Evolutionary conservation across 2,797 vertebrate genomes (phyloP), one percentile per base, ranked within the genome.

Genomic region (Protosalanx chinensis): DNA sequence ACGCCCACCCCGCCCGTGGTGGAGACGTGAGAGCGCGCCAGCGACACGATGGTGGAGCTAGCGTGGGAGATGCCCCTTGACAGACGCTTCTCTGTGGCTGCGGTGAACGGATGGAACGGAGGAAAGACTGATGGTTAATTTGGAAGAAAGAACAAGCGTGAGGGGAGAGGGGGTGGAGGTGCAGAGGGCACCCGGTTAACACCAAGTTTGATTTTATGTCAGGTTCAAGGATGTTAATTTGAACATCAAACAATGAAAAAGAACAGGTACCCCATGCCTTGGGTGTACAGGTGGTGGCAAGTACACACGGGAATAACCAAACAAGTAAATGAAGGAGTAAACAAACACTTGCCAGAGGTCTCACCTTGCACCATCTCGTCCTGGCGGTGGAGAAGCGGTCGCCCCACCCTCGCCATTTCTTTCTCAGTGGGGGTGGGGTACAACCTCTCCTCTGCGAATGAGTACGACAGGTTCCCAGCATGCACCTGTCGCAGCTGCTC

Each of bases 401-500:
- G 89, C 23, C 79, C 87, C 0, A 89, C 82, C 2, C 93, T 85
- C 0, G 89, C 79, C 60, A 86, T 76, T 41, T 97, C 96, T 70
- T 92, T 94, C 2, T 97, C 96, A 0, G 84, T 83, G 15, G 84
- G 76, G 64, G 86, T 87, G 71, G 87, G 16, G 30, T 57, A 87
- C 0, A 76, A 61, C 73, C 83, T 83, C 46, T 90, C 87, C 64
- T 90, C 86, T 30, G 80, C 5, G 41, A 89, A 82, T 0, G 89
- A 78, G 76, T 88, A 92, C 30, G 73, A 86, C 69, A 98, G 88
- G 82, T 85, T 95, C 80, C 94, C 94, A 0, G 94, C 96, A 8
- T 96, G 94, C 73, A 97, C 96, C 86, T 97, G 96, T 71, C 95
- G 90, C 0, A 98, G 92, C 91, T 98, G 96, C 76, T 99, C 95